These are phyloP conservation scores for Glaucidium brasilianum DNA, from an alignment of 2,113 vertebrate species.

Conservation along the genomic window DNA sequence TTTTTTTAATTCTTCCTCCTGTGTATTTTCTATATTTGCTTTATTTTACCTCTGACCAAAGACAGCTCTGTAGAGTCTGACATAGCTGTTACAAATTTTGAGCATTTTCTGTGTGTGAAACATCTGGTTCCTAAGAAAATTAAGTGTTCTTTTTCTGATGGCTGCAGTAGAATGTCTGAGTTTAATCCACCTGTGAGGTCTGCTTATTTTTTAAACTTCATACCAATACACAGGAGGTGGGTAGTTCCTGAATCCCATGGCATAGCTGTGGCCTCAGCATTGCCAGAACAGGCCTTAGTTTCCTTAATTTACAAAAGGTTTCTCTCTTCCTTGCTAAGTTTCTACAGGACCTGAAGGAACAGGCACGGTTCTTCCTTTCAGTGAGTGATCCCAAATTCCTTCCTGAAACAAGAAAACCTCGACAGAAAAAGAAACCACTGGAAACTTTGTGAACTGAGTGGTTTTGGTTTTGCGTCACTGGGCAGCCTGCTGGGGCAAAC, in stretches of 20 bases:
- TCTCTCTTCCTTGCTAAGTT: not conserved
- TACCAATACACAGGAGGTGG: not conserved
- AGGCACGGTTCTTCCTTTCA: not conserved
- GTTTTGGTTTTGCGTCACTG: not conserved
- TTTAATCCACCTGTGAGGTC: constrained; percentile 30
- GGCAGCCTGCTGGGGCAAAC: not conserved
- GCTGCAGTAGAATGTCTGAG: not conserved
- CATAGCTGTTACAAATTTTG: not conserved
- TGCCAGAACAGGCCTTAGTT: not conserved
- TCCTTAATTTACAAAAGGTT: constrained; percentile 1
- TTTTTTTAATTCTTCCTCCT: not conserved
- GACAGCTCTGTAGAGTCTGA: not conserved
- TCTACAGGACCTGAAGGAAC: not conserved
- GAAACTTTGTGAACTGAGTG: not conserved
- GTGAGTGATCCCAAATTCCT: not conserved
- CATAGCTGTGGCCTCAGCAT: not conserved
- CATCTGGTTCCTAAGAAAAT: constrained; percentile 27
- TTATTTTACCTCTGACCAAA: not conserved
- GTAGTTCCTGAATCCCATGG: not conserved
- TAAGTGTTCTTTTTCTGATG: not conserved
- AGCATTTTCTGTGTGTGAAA: not conserved
- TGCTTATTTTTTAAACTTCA: constrained; percentile 45
- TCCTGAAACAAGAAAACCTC: not conserved
- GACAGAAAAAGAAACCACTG: not conserved
- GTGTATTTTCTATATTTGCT: not conserved